Evolutionary conservation across 2,888 invertebrate species (phyloP).

Genomic region (Nemapogon koenigi): DNA sequence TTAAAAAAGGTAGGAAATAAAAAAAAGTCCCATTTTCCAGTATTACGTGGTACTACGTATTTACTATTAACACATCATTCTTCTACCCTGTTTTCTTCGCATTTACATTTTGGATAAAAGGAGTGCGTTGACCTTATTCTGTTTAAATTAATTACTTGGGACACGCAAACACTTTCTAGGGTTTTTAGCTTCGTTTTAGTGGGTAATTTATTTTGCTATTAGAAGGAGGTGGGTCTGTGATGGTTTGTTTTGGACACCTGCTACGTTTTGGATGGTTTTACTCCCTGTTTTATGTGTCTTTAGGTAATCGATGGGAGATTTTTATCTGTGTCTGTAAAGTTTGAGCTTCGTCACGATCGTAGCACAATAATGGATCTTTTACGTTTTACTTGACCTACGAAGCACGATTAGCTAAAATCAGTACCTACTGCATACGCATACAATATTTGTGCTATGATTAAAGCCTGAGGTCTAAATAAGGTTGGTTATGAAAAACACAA

Average conservation of each 20-base stretch:
- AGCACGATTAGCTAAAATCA: no score
- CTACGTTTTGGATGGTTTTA: no score
- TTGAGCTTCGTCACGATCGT: no score
- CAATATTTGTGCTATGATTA: no score
- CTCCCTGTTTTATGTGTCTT: no score
- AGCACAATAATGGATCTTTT: no score
- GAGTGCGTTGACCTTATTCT: slow-evolving; percentile 21
- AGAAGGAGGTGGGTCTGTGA: slow-evolving; percentile 2
- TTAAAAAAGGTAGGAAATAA: slow-evolving; percentile 10
- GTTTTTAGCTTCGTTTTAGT: background rate
- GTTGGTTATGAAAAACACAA: no score
- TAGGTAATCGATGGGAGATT: background rate
- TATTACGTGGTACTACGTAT: slow-evolving; percentile 10
- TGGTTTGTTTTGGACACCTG: slow-evolving; percentile 3
- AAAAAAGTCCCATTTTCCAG: background rate
- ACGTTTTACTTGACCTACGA: no score
- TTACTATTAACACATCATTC: slow-evolving; percentile 22
- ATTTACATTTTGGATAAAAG: slow-evolving; percentile 25
- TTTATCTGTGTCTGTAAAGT: background rate
- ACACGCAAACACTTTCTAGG: slow-evolving; percentile 27
- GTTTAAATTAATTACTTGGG: slow-evolving; percentile 35
- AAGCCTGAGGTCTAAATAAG: no score
- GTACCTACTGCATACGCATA: no score
- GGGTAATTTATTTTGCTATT: slow-evolving; percentile 9
- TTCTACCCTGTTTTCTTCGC: slow-evolving; percentile 13